Conservation (phyloP, 2,888 invertebrate species). For the Mellilla xanthometata region DNA sequence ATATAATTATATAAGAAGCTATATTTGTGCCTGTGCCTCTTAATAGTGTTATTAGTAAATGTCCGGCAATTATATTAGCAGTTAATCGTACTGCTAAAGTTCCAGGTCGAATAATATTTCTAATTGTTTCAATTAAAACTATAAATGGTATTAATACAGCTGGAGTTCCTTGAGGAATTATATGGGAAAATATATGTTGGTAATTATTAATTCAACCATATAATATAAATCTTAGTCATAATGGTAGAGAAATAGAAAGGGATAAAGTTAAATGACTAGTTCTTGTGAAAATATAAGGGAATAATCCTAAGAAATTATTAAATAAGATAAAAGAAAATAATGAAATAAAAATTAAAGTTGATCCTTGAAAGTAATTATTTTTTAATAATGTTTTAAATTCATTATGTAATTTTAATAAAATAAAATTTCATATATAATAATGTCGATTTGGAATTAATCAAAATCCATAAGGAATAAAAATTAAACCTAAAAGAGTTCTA, state of each 20-base stretch:
- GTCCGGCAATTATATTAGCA: slow-evolving; percentile 90
- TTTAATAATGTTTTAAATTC: slow-evolving; percentile 83
- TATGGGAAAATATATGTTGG: slow-evolving; percentile 85
- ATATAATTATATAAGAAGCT: slow-evolving; percentile 45
- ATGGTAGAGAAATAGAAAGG: slow-evolving; percentile 80
- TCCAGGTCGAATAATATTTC: slow-evolving; percentile 87
- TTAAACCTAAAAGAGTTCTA: slow-evolving; percentile 75
- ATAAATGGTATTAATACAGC: slow-evolving; percentile 86
- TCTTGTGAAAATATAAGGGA: slow-evolving; percentile 87
- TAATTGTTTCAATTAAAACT: slow-evolving; percentile 89
- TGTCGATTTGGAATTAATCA: slow-evolving; percentile 81
- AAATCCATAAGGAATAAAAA: slow-evolving; percentile 76
- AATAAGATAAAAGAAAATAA: slow-evolving; percentile 84
- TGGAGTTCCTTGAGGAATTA: slow-evolving; percentile 87
- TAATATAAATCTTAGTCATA: slow-evolving; percentile 86
- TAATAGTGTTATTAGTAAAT: slow-evolving; percentile 85
- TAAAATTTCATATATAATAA: slow-evolving; percentile 72
- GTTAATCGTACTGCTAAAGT: slow-evolving; percentile 87
- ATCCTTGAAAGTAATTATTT: slow-evolving; percentile 67
- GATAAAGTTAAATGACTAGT: slow-evolving; percentile 85
- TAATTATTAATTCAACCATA: slow-evolving; percentile 85
- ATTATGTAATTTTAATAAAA: slow-evolving; percentile 69
- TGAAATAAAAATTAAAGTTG: slow-evolving; percentile 80
- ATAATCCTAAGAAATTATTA: slow-evolving; percentile 87
- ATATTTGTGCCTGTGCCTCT: slow-evolving; percentile 57